Evolutionary conservation across 2,888 invertebrate species (phyloP).

Genomic region (Spialia ferax): DNA sequence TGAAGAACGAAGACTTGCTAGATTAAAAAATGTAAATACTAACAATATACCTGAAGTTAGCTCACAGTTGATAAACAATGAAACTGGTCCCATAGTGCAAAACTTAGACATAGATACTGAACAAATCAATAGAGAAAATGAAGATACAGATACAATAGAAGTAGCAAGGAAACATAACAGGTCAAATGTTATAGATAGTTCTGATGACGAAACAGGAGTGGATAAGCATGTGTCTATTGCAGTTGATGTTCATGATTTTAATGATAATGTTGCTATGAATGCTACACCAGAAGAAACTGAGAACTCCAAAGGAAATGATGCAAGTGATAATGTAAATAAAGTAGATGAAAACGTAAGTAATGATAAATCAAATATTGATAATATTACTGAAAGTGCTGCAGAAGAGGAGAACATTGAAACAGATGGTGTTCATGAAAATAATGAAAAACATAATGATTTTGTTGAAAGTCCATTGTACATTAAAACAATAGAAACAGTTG

Average conservation of each 20-base stretch:
- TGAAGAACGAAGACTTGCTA: constrained; percentile 88
- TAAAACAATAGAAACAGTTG: not conserved
- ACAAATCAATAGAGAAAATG: constrained; percentile 31
- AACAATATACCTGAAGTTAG: constrained; percentile 18
- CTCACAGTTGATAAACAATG: constrained; percentile 37
- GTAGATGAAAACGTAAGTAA: not conserved
- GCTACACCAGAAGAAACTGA: not conserved
- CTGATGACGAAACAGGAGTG: constrained; percentile 53
- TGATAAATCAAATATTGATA: not conserved
- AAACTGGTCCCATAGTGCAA: constrained; percentile 16
- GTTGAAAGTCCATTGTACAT: not conserved
- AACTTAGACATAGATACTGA: constrained; percentile 23
- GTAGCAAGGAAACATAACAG: constrained; percentile 49
- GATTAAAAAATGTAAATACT: constrained; percentile 61
- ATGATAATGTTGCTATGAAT: not conserved
- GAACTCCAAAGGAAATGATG: not conserved
- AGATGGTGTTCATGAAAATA: constrained; percentile 19
- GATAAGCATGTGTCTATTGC: constrained; percentile 46
- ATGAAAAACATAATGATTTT: constrained; percentile 27
- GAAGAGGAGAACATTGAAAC: not conserved
- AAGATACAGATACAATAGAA: constrained; percentile 37
- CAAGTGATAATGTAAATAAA: not conserved
- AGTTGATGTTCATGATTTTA: constrained; percentile 50
- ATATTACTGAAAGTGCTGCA: not conserved
- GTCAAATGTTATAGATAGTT: constrained; percentile 53